phyloP scores from a whole-genome alignment of 2,797 vertebrate genomes.

The Aselliscus stoliczkanus region DNA sequence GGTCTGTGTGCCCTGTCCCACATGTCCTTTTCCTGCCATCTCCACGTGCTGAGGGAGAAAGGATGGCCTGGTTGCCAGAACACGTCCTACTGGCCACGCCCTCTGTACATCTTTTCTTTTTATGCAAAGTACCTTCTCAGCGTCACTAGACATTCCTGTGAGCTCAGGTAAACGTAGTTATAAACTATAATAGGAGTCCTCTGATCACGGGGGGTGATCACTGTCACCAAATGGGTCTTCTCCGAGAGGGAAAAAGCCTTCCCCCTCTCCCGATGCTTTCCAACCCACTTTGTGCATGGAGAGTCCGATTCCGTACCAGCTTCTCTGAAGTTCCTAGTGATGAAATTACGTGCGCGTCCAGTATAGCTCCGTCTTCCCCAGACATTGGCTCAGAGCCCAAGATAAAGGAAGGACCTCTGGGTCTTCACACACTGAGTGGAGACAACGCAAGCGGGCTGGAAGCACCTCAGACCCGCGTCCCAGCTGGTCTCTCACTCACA shows the following conservation, averaged over 20 bases:
- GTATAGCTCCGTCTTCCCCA: background rate
- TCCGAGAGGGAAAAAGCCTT: background rate
- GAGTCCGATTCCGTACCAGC: background rate
- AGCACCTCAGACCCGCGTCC: background rate
- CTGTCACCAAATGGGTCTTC: background rate
- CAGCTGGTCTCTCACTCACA: background rate
- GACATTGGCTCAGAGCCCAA: background rate
- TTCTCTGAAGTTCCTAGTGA: background rate
- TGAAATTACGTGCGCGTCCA: background rate
- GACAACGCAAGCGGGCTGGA: background rate
- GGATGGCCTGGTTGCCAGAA: fast-evolving
- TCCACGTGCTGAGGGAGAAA: background rate
- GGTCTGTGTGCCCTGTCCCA: fast-evolving
- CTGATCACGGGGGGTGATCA: too few relatives aligned
- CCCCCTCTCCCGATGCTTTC: background rate
- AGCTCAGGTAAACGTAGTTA: background rate
- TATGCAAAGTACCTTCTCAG: background rate
- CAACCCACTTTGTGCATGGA: fast-evolving
- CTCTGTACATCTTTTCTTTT: background rate
- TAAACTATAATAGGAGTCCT: background rate
- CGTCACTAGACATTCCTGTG: background rate
- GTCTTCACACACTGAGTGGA: background rate
- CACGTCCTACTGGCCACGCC: fast-evolving
- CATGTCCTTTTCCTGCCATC: background rate
- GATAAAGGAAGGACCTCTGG: background rate